These are phyloP conservation scores for Cheirogaleus major DNA, from an alignment of 2,797 vertebrate genomes.

Conservation along the genomic window DNA sequence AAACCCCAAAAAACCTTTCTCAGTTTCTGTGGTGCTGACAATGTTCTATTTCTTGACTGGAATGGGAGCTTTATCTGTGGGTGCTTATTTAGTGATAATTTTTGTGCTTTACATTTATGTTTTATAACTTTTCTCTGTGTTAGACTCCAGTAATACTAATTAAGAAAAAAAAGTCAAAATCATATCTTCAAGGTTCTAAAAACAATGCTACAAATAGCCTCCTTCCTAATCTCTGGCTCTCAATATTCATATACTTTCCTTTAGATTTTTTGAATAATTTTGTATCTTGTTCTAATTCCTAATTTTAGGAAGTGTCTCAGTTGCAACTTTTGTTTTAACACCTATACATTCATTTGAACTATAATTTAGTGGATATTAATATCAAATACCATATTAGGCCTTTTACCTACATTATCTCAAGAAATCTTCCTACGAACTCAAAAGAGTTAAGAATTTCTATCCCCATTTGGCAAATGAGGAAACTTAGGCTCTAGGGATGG, in stretches of 20 bases:
- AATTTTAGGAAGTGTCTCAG: background rate
- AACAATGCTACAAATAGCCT: background rate
- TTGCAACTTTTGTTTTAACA: background rate
- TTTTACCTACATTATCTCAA: background rate
- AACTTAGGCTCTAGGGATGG: background rate
- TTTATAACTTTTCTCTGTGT: background rate
- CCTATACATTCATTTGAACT: background rate
- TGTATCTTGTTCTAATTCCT: background rate
- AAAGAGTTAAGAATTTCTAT: background rate
- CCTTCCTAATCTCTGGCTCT: background rate
- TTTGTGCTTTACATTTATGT: background rate
- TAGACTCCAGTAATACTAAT: background rate
- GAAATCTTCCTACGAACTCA: background rate
- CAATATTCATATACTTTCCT: background rate
- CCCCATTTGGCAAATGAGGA: background rate
- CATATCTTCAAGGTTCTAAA: background rate
- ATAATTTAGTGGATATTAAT: background rate
- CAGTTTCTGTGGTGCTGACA: background rate
- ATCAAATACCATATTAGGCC: background rate
- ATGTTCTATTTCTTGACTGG: background rate
- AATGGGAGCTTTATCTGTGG: background rate
- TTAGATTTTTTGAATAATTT: background rate
- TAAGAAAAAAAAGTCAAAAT: background rate
- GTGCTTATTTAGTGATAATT: background rate
- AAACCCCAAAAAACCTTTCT: background rate